phyloP scores from a whole-genome alignment of 1,140 invertebrate species.

The Hypsibius dujardini region DNA sequence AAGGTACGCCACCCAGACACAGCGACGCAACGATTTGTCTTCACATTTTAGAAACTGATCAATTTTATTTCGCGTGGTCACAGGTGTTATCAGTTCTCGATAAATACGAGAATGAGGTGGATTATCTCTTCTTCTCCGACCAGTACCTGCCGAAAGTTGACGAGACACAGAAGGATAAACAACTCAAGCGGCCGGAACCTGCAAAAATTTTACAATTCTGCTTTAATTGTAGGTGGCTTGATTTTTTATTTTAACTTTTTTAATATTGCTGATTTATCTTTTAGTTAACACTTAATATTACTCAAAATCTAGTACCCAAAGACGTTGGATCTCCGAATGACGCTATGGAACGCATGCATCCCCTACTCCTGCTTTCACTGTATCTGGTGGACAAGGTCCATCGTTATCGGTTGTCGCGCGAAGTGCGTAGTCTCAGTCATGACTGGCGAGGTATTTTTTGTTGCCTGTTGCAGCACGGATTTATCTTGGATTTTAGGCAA shows the following conservation, averaged over 20 bases:
- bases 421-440: constrained; percentile 42
- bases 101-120: constrained; percentile 66
- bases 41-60: constrained; percentile 2
- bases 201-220: constrained; percentile 18
- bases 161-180: constrained; percentile 22
- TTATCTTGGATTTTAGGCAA: constrained; percentile 41
- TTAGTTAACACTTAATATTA: too few relatives aligned
- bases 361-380: constrained; percentile 67
- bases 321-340: constrained; percentile 33
- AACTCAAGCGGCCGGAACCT: constrained; percentile 10
- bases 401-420: constrained; percentile 68
- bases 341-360: constrained; percentile 52
- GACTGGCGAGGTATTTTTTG: not conserved
- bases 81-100: constrained; percentile 48
- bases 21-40: constrained; percentile 21
- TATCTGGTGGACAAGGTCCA: constrained; percentile 79
- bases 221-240: constrained; percentile 19
- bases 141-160: constrained; percentile 51
- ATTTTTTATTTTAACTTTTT: constrained; percentile 1
- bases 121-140: constrained; percentile 94
- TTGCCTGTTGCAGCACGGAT: not conserved
- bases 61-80: not conserved
- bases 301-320: constrained; percentile 29
- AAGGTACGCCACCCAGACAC: constrained; percentile 42
- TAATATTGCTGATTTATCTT: too few relatives aligned